Base-by-base conservation (phyloP, 1,140 invertebrate species). In the Drosophila fuyamai region DNA sequence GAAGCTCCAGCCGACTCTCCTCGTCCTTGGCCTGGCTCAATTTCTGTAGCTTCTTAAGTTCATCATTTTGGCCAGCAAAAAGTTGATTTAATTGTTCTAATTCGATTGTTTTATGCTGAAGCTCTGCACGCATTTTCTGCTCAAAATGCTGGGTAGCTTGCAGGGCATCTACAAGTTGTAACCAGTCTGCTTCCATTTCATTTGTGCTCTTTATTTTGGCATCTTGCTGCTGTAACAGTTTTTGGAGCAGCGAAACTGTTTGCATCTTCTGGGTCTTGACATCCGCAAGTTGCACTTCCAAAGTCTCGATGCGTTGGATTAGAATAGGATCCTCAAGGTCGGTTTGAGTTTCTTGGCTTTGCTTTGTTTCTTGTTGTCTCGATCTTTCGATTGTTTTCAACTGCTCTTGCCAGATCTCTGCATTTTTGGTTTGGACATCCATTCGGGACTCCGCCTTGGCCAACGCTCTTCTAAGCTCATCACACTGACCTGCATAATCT, bases 161-260 rank as follows among this genome's bases (percentile, higher is more conserved):
- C 7, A 92, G 50, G 0, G 88, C 57, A 14, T 72, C 51, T 0
- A 90, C 58, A 5, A 92, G 53, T 41, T 92, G 88, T 38, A 53
- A 55, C 91, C 91, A 92, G 7, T 92, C 86, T 1, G 67, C 55
- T 43, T 77, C 72, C 84, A 88, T 88, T 77, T 86, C 76, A 41
- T 65, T 72, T 12, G 90, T 78, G 36, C 76, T 75, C 35, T 57
- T 67, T n/a, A 92, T 85, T 62, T 92, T 92, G n/a, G 61, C 57
- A 36, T 90, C 71, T 48, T 92, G 88, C 9, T 91, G 81, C 13
- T 81, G 74, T 0, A 92, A 29, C 5, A 90, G 46, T 46, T 76
- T 53, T 38, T 81, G 71, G 12, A 91, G 55, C 14, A 91, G 36
- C 0, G 50, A 55, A 44, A 91, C 68, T 3, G 85, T 90, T 55